A percentile compares a stretch with the other conserved stretches of the same genome.
Evolutionary conservation across 2,888 invertebrate species (phyloP).

Genomic region (Cynaeus angustus): DNA sequence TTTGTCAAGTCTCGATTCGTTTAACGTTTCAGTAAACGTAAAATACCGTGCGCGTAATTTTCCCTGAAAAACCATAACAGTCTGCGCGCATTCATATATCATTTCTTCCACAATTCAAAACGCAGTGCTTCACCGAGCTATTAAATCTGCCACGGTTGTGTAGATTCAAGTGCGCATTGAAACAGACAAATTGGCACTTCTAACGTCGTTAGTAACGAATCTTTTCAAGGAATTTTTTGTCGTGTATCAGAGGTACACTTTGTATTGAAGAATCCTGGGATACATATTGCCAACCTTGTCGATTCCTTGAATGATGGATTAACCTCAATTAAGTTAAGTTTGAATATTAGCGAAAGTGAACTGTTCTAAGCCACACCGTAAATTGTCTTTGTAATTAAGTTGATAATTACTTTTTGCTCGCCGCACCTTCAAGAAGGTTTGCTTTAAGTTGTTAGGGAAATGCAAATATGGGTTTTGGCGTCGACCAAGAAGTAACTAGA

Average conservation of each 20-base stretch:
- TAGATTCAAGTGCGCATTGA: not conserved
- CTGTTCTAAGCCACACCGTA: not conserved
- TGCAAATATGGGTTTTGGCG: conserved; percentile 6
- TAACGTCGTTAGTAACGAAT: not conserved
- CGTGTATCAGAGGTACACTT: not conserved
- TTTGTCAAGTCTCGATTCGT: not conserved
- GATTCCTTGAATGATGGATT: too few relatives aligned
- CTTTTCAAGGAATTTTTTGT: not conserved
- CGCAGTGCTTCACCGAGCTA: not conserved
- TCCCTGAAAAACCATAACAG: not conserved
- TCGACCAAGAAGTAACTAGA: not conserved
- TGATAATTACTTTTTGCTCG: conserved; percentile 16
- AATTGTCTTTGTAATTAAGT: conserved; percentile 27
- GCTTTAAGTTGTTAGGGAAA: not conserved
- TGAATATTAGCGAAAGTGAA: not conserved
- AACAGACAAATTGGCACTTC: not conserved
- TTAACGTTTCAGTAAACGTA: not conserved
- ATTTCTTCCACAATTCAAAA: not conserved
- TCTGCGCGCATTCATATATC: not conserved
- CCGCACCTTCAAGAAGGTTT: conserved; percentile 15
- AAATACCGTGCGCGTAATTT: not conserved
- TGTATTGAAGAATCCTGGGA: too few relatives aligned
- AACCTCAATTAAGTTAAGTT: too few relatives aligned
- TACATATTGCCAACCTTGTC: too few relatives aligned
- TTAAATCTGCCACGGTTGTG: not conserved